Conservation (phyloP, 2,113 vertebrate genomes). For the Oceanites oceanicus region DNA sequence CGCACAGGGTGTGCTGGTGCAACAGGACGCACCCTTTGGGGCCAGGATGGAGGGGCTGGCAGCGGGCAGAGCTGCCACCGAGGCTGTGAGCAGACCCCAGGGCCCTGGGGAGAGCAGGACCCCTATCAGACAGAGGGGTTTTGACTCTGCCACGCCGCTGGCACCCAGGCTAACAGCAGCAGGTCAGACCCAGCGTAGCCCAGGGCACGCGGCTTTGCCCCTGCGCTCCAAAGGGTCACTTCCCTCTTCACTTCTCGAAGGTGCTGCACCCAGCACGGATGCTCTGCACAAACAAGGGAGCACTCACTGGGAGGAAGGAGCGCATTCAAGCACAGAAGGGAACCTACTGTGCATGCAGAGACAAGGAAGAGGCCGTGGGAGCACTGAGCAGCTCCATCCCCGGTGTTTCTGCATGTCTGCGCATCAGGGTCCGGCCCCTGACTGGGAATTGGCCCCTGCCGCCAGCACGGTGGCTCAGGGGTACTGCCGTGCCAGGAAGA, state of each 20-base stretch:
- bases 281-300: background rate
- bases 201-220: background rate
- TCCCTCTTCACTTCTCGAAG: no score
- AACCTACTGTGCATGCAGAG: background rate
- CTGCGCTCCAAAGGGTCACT: background rate
- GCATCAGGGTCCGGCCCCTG: background rate
- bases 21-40: background rate
- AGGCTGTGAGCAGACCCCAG: background rate
- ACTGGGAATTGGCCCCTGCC: background rate
- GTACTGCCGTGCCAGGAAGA: background rate
- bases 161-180: background rate
- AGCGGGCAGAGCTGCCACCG: background rate
- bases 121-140: background rate
- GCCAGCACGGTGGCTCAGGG: background rate
- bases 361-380: accelerated
- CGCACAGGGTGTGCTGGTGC: background rate
- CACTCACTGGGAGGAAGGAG: background rate
- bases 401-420: accelerated
- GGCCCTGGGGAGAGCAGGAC: background rate
- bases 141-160: background rate
- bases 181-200: background rate
- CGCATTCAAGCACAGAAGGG: background rate
- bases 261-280: background rate
- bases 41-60: background rate
- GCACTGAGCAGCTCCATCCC: background rate